Evolutionary conservation across 2,113 vertebrate species (phyloP).

Genomic region (Parus major): DNA sequence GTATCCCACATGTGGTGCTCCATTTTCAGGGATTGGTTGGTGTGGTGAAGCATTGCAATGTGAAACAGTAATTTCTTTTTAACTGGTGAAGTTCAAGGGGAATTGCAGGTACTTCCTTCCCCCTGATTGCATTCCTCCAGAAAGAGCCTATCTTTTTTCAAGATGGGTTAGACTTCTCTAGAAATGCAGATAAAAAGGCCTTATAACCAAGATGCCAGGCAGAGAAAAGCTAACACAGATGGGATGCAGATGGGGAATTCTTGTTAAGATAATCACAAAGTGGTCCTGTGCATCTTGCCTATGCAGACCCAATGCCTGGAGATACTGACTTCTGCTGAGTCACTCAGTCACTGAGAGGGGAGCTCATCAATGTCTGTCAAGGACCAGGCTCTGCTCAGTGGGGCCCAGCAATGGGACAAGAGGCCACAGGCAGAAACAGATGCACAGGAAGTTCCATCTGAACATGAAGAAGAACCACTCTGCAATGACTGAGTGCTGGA

Average conservation of each 20-base stretch:
- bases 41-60: neutral
- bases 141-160: neutral
- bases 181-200: neutral
- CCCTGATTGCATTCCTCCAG: neutral
- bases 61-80: neutral
- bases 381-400: neutral
- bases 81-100: neutral
- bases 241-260: neutral
- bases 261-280: neutral
- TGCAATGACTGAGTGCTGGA: accelerated
- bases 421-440: accelerated
- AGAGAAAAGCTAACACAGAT: neutral
- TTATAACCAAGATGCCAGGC: neutral
- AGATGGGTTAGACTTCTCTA: neutral
- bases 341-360: neutral
- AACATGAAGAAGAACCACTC: neutral
- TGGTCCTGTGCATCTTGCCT: neutral
- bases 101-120: neutral
- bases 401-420: neutral
- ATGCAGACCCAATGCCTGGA: neutral
- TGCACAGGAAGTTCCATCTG: neutral
- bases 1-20: neutral
- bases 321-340: neutral
- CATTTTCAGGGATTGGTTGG: neutral
- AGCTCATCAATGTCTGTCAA: neutral